Evolutionary conservation across 2,888 invertebrate genomes (phyloP).

Genomic region (Phyllotreta cruciferae): DNA sequence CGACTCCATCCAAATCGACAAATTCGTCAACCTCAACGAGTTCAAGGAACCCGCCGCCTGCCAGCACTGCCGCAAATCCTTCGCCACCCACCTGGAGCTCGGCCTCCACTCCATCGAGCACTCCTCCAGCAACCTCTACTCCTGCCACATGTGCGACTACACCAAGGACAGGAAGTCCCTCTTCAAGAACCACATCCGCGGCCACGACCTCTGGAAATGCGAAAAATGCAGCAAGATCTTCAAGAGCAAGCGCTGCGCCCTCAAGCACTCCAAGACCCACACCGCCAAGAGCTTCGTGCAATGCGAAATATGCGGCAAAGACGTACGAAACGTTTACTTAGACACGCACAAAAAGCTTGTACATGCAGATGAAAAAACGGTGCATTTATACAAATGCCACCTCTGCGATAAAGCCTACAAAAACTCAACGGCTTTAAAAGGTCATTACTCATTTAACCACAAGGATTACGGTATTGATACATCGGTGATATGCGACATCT

Average conservation of each 20-base stretch:
- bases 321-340: slow-evolving; percentile 53
- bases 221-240: slow-evolving; percentile 61
- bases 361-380: slow-evolving; percentile 31
- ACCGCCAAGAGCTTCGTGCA: slow-evolving; percentile 63
- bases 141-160: slow-evolving; percentile 54
- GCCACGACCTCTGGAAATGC: slow-evolving; percentile 62
- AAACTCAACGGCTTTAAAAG: slow-evolving; percentile 34
- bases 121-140: slow-evolving; percentile 49
- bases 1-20: slow-evolving; percentile 31
- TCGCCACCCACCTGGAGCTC: slow-evolving; percentile 51
- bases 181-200: slow-evolving; percentile 57
- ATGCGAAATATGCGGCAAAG: slow-evolving; percentile 64
- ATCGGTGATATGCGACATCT: slow-evolving; percentile 36
- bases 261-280: slow-evolving; percentile 60
- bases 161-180: slow-evolving; percentile 52
- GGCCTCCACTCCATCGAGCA: slow-evolving; percentile 53
- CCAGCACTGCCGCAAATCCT: slow-evolving; percentile 51
- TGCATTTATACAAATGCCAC: slow-evolving; percentile 34
- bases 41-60: slow-evolving; percentile 54
- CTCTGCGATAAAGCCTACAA: slow-evolving; percentile 37
- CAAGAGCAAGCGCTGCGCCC: slow-evolving; percentile 61
- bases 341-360: slow-evolving; percentile 36
- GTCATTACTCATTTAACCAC: slow-evolving; percentile 37
- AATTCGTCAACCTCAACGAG: slow-evolving; percentile 38
- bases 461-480: slow-evolving; percentile 38